Conservation (phyloP, 1,140 invertebrate genomes). For the Nasonia giraulti region DNA sequence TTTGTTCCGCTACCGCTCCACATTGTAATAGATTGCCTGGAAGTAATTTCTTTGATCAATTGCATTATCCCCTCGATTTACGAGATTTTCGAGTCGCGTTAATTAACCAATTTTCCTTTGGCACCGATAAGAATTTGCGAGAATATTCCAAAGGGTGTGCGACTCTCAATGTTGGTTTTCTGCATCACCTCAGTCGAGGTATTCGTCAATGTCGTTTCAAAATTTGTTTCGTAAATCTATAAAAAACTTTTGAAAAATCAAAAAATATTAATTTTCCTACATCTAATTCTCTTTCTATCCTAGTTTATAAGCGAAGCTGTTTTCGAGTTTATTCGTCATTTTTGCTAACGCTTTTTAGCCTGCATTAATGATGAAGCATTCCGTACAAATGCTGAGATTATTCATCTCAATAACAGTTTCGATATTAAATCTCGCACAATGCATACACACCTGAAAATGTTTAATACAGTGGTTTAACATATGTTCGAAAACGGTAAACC, state of each 20-base stretch:
- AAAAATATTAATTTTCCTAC: neutral
- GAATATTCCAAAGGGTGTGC: neutral
- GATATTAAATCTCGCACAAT: neutral
- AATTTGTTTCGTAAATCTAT: neutral
- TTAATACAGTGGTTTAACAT: too few relatives aligned
- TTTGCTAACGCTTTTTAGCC: neutral
- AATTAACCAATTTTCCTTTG: constrained; percentile 16
- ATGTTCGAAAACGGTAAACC: neutral
- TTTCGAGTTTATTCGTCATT: neutral
- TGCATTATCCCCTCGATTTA: constrained; percentile 26
- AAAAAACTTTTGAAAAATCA: too few relatives aligned
- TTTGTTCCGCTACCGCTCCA: constrained; percentile 9
- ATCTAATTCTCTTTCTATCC: constrained; percentile 14
- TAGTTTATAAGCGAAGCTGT: neutral
- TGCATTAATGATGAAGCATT: too few relatives aligned
- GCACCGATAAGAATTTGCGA: neutral
- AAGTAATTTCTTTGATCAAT: constrained; percentile 32
- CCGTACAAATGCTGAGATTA: neutral
- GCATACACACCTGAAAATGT: too few relatives aligned
- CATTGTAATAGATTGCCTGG: constrained; percentile 45
- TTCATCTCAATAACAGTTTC: neutral
- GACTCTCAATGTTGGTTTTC: too few relatives aligned
- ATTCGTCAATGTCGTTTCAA: neutral
- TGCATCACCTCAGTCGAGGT: too few relatives aligned
- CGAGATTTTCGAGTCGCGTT: neutral